Evolutionary conservation across 2,888 invertebrate genomes (phyloP).

Genomic region (Pardosa pseudoannulata): DNA sequence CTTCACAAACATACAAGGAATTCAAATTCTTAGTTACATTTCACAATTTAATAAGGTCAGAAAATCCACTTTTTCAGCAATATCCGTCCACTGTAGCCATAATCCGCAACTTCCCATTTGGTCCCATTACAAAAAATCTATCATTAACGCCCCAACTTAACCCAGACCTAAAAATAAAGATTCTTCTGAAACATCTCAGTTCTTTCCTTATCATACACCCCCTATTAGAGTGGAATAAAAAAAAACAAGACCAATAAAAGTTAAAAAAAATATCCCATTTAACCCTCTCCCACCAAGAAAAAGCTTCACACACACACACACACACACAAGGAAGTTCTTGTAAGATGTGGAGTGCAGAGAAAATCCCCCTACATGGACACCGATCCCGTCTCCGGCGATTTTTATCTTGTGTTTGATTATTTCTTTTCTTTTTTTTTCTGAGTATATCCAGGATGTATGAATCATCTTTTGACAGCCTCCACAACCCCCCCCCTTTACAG

Average conservation of each 20-base stretch:
- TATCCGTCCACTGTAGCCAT: too few relatives aligned
- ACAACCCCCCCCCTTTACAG: conserved; percentile 14
- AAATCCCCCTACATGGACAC: not conserved
- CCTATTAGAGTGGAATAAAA: not conserved
- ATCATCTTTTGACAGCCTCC: conserved; percentile 60
- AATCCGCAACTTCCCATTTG: too few relatives aligned
- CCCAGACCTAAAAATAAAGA: not conserved
- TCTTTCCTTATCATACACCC: not conserved
- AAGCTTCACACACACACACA: not conserved
- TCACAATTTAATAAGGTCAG: too few relatives aligned
- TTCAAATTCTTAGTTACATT: too few relatives aligned
- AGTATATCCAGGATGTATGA: conserved; percentile 65
- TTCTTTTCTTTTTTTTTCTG: not conserved
- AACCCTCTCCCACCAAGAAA: conserved; percentile 1
- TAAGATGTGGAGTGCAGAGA: not conserved
- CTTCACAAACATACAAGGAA: too few relatives aligned
- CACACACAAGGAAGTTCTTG: not conserved
- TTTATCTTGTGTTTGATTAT: not conserved
- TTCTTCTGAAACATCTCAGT: not conserved
- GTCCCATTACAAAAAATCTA: too few relatives aligned
- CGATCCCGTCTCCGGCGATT: not conserved
- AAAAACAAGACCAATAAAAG: not conserved
- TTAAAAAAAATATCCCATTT: not conserved
- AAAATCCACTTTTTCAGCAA: too few relatives aligned
- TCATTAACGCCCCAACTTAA: not conserved